Evolutionary conservation across 2,113 vertebrate genomes (phyloP), one percentile per base, ranked within the genome.

Genomic region (Chelonoidis abingdonii): DNA sequence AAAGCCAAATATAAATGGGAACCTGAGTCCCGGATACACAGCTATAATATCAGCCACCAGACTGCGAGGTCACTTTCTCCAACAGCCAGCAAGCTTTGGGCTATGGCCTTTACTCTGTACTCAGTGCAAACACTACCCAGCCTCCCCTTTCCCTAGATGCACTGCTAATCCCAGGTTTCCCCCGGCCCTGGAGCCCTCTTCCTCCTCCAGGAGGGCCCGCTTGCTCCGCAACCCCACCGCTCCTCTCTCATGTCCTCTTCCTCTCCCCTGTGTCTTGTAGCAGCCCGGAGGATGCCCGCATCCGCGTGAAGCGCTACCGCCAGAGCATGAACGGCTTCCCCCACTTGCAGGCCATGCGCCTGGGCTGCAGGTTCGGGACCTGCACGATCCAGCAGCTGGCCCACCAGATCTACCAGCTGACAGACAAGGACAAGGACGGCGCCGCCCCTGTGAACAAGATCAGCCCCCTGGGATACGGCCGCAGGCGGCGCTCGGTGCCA

Each of bases 311-410:
- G 98, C 99, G 99, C 96, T 99, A 99, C 89, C 99, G 98, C 95
- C 98, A 97, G 93, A 98, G 97, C 65, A 89, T 97, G 96, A 99
- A 97, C 97, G 94, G 93, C 88, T 97, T 97, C 87, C 93, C 97
- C 17, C 95, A 98, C 69, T 69, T 95, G 84, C 98, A 98, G 87
- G 93, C 97, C 54, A 94, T 97, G 78, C 97, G 98, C 69, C 65
- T 95, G 4, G 99, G 99, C 84, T 99, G 99, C 95, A 97, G 98
- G 5, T 98, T 99, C 86, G 99, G 98, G 81, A 99, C 99, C 11
- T 99, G 99, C 98, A 98, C 98, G 1, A 98, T 99, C 95, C 99
- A 99, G 88, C 98, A 99, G 90, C 94, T 99, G 96, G 98, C 98
- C 21, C 98, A 99, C 89, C 98, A 99, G 83, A 98, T 99, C 97